phyloP scores from a whole-genome alignment of 2,888 invertebrate species.

The Morpho helenor region DNA sequence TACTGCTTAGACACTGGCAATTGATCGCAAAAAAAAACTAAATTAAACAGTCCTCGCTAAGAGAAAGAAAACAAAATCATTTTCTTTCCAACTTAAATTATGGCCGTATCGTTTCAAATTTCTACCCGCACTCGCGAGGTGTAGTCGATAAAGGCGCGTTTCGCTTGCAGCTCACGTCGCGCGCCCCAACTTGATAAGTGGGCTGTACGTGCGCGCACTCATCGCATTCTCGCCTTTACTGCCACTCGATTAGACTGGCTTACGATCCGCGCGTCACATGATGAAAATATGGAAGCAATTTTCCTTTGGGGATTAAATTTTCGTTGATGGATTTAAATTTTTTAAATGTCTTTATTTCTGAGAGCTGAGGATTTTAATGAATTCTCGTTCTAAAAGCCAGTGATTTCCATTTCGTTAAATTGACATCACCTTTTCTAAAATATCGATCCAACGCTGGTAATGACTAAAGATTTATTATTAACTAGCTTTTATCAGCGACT shows the following conservation, averaged over 20 bases:
- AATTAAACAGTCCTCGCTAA: neutral
- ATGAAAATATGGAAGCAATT: slow-evolving; percentile 24
- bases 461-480: too few relatives aligned
- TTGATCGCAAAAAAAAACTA: neutral
- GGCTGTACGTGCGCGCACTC: slow-evolving; percentile 50
- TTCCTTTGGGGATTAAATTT: slow-evolving; percentile 16
- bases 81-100: slow-evolving; percentile 8
- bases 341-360: neutral
- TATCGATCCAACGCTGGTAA: too few relatives aligned
- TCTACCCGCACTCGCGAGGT: slow-evolving; percentile 7
- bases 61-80: neutral
- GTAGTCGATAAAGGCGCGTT: slow-evolving; percentile 22
- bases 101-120: slow-evolving; percentile 11
- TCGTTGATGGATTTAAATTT: slow-evolving; percentile 11
- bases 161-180: slow-evolving; percentile 41
- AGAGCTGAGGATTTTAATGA: too few relatives aligned
- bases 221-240: slow-evolving; percentile 49
- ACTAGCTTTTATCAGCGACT: too few relatives aligned
- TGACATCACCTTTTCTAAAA: too few relatives aligned
- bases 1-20: too few relatives aligned
- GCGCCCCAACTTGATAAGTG: slow-evolving; percentile 63
- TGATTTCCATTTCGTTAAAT: too few relatives aligned
- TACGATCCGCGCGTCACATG: slow-evolving; percentile 22
- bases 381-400: too few relatives aligned
- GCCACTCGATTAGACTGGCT: slow-evolving; percentile 29